Evolutionary conservation across 2,797 vertebrate genomes (phyloP).

Genomic region (Bradypus variegatus): DNA sequence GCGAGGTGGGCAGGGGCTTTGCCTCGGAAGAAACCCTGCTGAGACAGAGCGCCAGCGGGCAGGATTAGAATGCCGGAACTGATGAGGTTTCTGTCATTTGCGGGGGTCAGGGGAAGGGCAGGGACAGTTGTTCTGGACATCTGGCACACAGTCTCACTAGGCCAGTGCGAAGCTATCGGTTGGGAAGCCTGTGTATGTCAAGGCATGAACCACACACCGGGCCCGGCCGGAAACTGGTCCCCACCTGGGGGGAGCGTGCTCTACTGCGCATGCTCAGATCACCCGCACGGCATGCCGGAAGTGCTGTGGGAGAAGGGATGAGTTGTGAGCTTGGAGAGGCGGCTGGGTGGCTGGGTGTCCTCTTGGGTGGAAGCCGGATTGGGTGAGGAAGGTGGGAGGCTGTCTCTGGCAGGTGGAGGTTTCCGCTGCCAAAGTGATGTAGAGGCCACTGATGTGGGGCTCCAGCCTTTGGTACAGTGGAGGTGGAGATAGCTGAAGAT

Average conservation of each 20-base stretch:
- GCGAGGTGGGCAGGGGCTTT: background rate
- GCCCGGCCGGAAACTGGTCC: accelerated
- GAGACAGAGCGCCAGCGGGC: background rate
- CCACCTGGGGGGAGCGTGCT: accelerated
- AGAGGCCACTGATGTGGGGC: background rate
- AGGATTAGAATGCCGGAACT: background rate
- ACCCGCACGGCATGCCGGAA: background rate
- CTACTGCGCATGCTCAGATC: background rate
- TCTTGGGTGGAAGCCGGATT: background rate
- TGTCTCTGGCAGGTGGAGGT: background rate
- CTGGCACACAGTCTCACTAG: background rate
- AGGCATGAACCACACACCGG: background rate
- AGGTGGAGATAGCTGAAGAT: background rate
- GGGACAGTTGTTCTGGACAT: background rate
- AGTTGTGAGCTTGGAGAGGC: no score
- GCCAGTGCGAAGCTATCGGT: background rate
- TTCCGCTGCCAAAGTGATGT: background rate
- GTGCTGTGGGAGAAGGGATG: background rate
- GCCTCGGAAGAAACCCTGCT: background rate
- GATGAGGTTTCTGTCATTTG: background rate
- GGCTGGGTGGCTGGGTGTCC: background rate
- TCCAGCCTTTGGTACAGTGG: background rate
- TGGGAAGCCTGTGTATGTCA: accelerated
- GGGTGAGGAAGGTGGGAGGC: background rate
- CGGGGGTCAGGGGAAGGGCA: no score